Evolutionary conservation across 1,140 invertebrate species (phyloP).

Genomic region (Parasteatoda tepidariorum): DNA sequence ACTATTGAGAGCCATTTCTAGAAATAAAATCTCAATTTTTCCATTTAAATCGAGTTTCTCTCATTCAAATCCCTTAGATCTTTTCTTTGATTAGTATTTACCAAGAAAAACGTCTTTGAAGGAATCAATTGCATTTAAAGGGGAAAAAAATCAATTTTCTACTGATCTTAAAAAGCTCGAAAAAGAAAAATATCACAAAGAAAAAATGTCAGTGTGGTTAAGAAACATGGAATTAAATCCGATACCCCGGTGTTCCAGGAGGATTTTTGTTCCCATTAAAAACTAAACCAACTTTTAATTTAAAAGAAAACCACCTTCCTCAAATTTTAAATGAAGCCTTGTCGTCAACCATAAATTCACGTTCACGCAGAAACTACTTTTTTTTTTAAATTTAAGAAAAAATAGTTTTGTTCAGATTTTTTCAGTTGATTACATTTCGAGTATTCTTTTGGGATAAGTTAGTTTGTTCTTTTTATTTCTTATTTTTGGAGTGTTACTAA

Average conservation of each 20-base stretch:
- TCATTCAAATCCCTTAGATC: conserved; percentile 15
- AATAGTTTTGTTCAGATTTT: no score
- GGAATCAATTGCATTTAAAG: conserved; percentile 19
- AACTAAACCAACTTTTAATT: conserved; percentile 26
- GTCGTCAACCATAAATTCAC: conserved; percentile 32
- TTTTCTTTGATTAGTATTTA: conserved; percentile 42
- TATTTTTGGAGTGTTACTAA: not conserved
- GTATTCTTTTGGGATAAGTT: no score
- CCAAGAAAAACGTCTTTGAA: conserved; percentile 7
- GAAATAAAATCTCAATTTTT: conserved; percentile 12
- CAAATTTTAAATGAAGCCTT: conserved; percentile 37
- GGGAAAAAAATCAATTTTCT: conserved; percentile 19
- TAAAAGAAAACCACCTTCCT: conserved; percentile 16
- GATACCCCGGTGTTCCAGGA: conserved; percentile 12
- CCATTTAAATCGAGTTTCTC: conserved; percentile 34
- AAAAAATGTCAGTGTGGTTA: conserved; percentile 28
- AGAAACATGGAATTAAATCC: conserved; percentile 38
- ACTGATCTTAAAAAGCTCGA: not conserved
- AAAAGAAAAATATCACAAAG: conserved; percentile 7
- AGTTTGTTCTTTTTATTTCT: no score
- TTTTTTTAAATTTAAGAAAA: not conserved
- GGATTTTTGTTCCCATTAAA: conserved; percentile 12
- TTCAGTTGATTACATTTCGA: not conserved
- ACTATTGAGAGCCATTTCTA: not conserved
- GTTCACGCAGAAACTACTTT: conserved; percentile 2